Evolutionary conservation across 2,888 invertebrate genomes (phyloP), one percentile per base, ranked within the genome.

Genomic region (Amphipyra tragopoginis): DNA sequence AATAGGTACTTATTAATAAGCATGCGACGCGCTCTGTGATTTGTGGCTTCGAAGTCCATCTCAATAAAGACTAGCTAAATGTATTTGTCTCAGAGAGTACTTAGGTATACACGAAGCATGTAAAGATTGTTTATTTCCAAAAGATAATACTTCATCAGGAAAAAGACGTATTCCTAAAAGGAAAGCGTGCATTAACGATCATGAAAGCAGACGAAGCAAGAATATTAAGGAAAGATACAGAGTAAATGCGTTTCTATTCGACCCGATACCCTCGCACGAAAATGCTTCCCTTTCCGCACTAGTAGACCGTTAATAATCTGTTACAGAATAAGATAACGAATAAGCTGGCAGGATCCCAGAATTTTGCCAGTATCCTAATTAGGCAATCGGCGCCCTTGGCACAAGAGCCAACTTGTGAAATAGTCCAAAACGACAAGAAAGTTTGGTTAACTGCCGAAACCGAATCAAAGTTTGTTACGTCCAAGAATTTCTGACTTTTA

Each of bases 371-470:
- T 47, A 60, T 65, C 60, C 63, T 66, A 64, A 72, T 72, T 60
- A 69, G 64, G 48, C 63, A 50, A 65, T 51, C 56, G 54, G 26
- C 56, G 57, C 34, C 78, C 65, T 75, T 75, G 78, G 72, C 67
- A 61, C 51, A 50, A 49, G 67, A 64, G 49, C 52, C 51, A 71
- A 62, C 57, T 75, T 54, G 56, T 48, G 51, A 53, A 77, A 60
- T 61, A 48, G 48, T 65, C 68, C 52, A 56, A 54, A 72, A 76
- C 45, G 56, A 59, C 65, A 57, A 57, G 55, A 58, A 77, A 66
- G 48, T 65, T 65, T 21, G 42, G 49, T 59, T 64, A 52, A 74
- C 49, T 48, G 13, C 60, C 48, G 64, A 40, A 63, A 67, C 59
- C 13, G 64, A 63, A 65, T 67, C 44, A 66, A 74, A 74, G 48